Conservation (phyloP, 2,797 vertebrate genomes). For the Acanthopagrus latus region DNA sequence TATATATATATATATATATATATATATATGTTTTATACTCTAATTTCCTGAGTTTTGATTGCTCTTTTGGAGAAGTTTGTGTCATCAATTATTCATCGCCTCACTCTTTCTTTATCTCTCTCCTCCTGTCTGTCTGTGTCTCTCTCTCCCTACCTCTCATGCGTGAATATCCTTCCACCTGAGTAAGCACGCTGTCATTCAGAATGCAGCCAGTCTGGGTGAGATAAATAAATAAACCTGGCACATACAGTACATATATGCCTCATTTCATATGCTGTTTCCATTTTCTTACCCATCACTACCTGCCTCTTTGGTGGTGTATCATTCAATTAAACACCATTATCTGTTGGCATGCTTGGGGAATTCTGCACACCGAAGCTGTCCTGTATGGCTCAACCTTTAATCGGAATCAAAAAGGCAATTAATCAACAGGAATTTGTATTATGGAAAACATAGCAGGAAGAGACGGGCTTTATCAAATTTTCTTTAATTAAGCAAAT, state of each 20-base stretch:
- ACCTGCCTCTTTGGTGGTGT: conserved; percentile 53
- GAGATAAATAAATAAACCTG: conserved; percentile 72
- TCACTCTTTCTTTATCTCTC: conserved; percentile 47
- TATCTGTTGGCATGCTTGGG: conserved; percentile 65
- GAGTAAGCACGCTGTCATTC: conserved; percentile 78
- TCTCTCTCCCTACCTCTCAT: conserved; percentile 57
- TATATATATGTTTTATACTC: conserved; percentile 14
- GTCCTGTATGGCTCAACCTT: conserved; percentile 49
- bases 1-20: conserved; percentile 2
- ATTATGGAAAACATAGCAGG: conserved; percentile 65
- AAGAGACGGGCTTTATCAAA: conserved; percentile 60
- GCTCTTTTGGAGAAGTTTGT: conserved; percentile 65
- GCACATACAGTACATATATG: conserved; percentile 68
- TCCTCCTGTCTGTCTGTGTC: conserved; percentile 44
- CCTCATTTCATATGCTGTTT: conserved; percentile 73
- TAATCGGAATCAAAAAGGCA: conserved; percentile 70
- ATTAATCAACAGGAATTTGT: conserved; percentile 68
- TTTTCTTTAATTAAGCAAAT: conserved; percentile 70
- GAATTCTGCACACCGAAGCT: conserved; percentile 59
- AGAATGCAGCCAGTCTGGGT: conserved; percentile 62
- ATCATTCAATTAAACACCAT: conserved; percentile 80
- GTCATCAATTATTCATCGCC: conserved; percentile 77
- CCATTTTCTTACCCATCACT: conserved; percentile 70
- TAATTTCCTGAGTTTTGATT: conserved; percentile 63
- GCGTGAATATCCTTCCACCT: conserved; percentile 73